phyloP scores from a whole-genome alignment of 2,113 vertebrate species.

The Smithornis capensis region DNA sequence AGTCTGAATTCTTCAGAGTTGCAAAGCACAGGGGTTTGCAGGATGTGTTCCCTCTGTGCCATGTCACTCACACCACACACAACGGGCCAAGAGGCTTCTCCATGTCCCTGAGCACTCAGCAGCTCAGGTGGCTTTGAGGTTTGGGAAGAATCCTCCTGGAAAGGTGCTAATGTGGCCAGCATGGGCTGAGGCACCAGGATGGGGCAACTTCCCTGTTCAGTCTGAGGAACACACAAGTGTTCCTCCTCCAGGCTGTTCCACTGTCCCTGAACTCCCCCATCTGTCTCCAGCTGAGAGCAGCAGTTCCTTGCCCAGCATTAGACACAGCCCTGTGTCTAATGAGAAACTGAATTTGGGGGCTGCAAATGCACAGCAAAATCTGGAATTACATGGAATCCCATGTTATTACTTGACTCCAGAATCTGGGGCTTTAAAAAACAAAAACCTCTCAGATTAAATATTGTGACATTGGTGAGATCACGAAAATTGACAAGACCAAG shows the following conservation, averaged over 20 bases:
- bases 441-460: neutral
- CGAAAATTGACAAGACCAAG: neutral
- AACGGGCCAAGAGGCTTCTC: neutral
- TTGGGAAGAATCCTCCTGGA: neutral
- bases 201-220: neutral
- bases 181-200: neutral
- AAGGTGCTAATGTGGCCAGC: rapidly evolving
- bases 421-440: neutral
- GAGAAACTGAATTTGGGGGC: neutral
- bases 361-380: neutral
- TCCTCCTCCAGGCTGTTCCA: neutral
- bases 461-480: neutral
- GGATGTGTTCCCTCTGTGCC: neutral
- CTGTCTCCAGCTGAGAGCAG: neutral
- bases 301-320: neutral
- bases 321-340: neutral
- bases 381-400: no score
- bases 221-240: rapidly evolving
- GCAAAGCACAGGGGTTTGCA: neutral
- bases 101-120: neutral
- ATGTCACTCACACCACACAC: neutral
- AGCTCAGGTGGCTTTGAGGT: neutral
- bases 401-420: neutral
- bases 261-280: neutral
- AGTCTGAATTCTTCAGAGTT: neutral